Base-by-base conservation (phyloP, 2,113 vertebrate genomes). In the Phalacrocorax aristotelis region DNA sequence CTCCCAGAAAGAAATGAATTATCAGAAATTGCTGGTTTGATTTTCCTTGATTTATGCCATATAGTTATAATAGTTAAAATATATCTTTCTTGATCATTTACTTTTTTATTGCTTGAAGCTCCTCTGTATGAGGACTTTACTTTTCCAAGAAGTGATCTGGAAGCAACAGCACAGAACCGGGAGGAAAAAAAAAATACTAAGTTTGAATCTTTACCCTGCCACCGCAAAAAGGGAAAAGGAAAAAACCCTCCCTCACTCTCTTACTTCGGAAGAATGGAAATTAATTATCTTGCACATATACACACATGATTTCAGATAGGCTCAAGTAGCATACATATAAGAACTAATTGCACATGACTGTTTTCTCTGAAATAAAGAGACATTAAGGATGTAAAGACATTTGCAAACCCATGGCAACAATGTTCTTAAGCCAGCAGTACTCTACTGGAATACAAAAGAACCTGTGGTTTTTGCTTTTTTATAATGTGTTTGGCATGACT, bases 321-420 rank as follows among this genome's bases (percentile, higher is more conserved):
- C 83, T 89, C 51, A 75, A 71, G 32, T 6, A 84, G 48, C 40
- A 36, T 32, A 87, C 3, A 2, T 48, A 52, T 32, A 93, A 78
- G 46, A 87, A 87, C 81, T 90, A 96, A 86, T 66, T 52, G 78
- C 80, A 96, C 65, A 34, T 66, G 69, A 60, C 61, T 71, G 11
- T 66, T 83, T 78, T 71, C 60, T 89, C 83, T 86, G 87, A 96
- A 93, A 91, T 91, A 48, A 83, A 96, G 83, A 78, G 74, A 87
- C 66, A 83, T 87, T 94, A 92, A 81, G 81, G 90, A 91, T 84
- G 64, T 91, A 84, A 91, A 96, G 94, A 70, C 69, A 89, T 74
- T 93, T 93, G 57, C 71, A 78, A 65, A 75, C 83, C 51, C 76
- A 55, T 11, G 69, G 80, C 86, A 96, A 79, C 72, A 82, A 48